Conservation (phyloP, 2,113 vertebrate genomes). For the Mastomys natalensis region DNA sequence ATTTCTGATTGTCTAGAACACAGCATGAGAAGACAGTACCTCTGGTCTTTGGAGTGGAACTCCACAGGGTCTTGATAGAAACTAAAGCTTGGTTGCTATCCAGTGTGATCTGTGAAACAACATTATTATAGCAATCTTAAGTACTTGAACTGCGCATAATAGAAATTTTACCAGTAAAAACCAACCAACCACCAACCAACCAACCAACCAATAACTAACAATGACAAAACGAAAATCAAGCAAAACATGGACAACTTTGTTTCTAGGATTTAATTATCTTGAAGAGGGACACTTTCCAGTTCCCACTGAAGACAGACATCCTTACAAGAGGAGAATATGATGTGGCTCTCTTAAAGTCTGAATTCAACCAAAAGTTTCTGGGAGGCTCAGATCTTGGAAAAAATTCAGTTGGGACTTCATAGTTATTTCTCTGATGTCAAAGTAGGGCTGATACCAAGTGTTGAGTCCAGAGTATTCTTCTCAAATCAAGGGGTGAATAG, state of each 20-base stretch:
- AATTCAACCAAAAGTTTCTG: background rate
- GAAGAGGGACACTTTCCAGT: background rate
- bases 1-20: background rate
- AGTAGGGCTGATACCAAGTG: background rate
- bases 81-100: background rate
- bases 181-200: background rate
- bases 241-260: background rate
- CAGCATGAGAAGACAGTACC: background rate
- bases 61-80: background rate
- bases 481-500: background rate
- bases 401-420: background rate
- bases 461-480: background rate
- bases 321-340: background rate
- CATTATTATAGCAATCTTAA: background rate
- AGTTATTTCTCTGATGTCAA: background rate
- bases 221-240: background rate
- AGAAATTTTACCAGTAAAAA: background rate
- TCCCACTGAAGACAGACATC: background rate
- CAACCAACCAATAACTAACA: background rate
- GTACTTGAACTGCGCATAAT: background rate
- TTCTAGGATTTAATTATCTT: background rate
- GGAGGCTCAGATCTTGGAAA: background rate
- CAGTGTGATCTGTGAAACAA: background rate
- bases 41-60: background rate
- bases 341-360: background rate